Percentiles rank a stretch among this genome's conserved stretches.
These are phyloP conservation scores for Pomacea maculata DNA, from an alignment of 1,140 invertebrate species.

Conservation along the genomic window DNA sequence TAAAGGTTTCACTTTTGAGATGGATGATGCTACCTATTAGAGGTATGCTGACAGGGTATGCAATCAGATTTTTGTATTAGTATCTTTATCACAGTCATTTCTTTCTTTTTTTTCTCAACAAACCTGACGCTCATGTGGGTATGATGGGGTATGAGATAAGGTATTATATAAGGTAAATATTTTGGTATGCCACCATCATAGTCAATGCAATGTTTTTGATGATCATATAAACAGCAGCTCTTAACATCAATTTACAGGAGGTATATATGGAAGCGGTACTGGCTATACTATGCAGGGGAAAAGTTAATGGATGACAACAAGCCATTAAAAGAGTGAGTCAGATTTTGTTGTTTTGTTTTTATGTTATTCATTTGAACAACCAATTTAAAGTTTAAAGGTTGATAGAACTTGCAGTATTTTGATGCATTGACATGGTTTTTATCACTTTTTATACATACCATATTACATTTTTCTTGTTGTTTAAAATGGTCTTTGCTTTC, in stretches of 20 bases:
- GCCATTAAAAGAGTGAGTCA: conserved; percentile 68
- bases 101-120: too few relatives aligned
- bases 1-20: too few relatives aligned
- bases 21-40: too few relatives aligned
- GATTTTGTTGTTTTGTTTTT: not conserved
- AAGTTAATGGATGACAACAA: conserved; percentile 72
- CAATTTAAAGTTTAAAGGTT: not conserved
- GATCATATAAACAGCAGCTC: not conserved
- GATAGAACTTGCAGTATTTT: not conserved
- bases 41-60: too few relatives aligned
- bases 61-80: too few relatives aligned
- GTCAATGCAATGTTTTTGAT: too few relatives aligned
- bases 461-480: not conserved
- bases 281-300: conserved; percentile 71
- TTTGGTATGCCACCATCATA: not conserved
- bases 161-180: not conserved
- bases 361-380: not conserved
- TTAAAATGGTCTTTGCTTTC: not conserved
- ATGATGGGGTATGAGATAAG: not conserved
- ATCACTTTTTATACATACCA: not conserved
- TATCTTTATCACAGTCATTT: too few relatives aligned
- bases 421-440: not conserved
- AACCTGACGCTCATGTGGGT: too few relatives aligned
- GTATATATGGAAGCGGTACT: conserved; percentile 77
- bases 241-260: conserved; percentile 60